Conservation (phyloP, 2,888 invertebrate species). For the Neoitamus cyanurus region DNA sequence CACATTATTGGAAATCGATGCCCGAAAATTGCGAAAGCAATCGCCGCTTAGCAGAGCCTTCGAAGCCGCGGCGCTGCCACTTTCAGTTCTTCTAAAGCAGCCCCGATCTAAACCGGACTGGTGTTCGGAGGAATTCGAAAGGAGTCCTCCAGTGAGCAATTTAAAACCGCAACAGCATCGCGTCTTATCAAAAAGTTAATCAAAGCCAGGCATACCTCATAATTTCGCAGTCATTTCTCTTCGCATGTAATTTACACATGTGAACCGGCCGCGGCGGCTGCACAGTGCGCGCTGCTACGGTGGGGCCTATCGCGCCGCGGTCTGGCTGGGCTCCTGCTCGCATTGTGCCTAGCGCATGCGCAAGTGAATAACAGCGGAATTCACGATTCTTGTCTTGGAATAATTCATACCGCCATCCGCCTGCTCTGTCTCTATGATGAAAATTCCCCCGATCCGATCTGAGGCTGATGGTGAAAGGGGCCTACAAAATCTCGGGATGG, state of each 20-base stretch:
- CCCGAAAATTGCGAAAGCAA: neutral
- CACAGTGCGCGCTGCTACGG: neutral
- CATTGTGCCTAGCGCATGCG: neutral
- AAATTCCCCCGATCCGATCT: neutral
- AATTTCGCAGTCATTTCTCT: constrained; percentile 25
- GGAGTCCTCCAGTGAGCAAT: constrained; percentile 1
- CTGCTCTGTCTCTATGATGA: neutral
- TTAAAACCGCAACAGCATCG: constrained; percentile 6
- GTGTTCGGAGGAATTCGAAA: neutral
- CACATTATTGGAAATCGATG: neutral
- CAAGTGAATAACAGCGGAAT: constrained; percentile 18
- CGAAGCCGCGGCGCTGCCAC: neutral
- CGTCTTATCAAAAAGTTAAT: constrained; percentile 14
- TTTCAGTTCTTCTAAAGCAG: neutral
- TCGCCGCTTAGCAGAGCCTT: neutral
- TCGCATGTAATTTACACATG: constrained; percentile 22
- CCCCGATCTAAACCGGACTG: neutral
- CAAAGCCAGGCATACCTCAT: constrained; percentile 1
- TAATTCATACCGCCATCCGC: neutral
- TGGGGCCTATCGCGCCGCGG: neutral
- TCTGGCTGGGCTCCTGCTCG: neutral
- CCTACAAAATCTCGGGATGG: neutral
- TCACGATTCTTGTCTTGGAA: constrained; percentile 14
- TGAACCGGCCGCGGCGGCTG: neutral
- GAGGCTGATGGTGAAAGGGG: neutral